These are phyloP conservation scores for Clarias magur DNA, from an alignment of 2,113 vertebrate genomes.

Conservation along the genomic window DNA sequence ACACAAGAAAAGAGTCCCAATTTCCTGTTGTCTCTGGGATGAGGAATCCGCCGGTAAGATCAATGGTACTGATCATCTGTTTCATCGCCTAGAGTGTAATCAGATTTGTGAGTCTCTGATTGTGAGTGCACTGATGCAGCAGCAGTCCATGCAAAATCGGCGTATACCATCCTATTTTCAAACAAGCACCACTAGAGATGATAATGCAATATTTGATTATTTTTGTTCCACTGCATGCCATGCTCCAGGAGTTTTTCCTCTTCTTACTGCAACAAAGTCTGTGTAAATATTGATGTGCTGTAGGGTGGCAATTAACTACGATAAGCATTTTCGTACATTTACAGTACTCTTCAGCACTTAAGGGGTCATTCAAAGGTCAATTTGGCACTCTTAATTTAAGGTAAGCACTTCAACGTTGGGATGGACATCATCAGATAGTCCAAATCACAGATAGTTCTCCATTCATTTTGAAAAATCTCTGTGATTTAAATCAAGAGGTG, in stretches of 20 bases:
- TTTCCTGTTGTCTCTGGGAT: neutral
- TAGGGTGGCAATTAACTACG: neutral
- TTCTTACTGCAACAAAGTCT: neutral
- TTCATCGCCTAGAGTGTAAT: neutral
- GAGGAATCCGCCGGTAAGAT: neutral
- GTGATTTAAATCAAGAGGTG: neutral
- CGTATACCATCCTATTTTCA: too few relatives aligned
- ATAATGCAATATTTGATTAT: neutral
- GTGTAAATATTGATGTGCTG: neutral
- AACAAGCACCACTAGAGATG: neutral
- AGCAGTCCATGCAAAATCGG: neutral
- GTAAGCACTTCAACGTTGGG: neutral
- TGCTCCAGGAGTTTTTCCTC: neutral
- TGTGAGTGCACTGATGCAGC: neutral
- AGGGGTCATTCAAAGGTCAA: neutral
- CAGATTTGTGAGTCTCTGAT: neutral
- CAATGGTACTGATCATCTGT: neutral
- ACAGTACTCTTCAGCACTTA: neutral
- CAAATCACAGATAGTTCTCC: neutral
- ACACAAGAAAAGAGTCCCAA: neutral
- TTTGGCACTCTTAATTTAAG: neutral
- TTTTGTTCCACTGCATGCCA: neutral
- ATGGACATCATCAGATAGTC: neutral
- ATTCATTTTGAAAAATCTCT: neutral
- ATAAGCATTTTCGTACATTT: neutral